These are phyloP conservation scores for Antheraea assamensis DNA, from an alignment of 2,888 invertebrate genomes.

Conservation along the genomic window DNA sequence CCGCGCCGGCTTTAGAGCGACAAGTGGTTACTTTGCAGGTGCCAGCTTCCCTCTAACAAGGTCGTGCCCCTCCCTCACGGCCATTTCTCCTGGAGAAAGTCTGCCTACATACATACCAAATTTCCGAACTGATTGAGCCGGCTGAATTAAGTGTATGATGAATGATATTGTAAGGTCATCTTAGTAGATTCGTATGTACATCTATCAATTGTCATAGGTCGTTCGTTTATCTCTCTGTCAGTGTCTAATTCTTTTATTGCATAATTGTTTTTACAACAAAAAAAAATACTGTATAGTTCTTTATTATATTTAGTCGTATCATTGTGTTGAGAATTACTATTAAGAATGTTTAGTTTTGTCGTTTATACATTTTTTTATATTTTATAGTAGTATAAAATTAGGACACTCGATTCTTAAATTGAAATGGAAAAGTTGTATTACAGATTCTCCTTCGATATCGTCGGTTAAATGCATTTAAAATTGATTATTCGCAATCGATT, in stretches of 20 bases:
- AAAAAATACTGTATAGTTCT: neutral
- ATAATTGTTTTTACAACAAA: neutral
- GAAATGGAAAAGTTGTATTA: neutral
- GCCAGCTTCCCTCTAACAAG: slow-evolving; percentile 80
- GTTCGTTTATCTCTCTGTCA: slow-evolving; percentile 6
- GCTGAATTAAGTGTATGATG: slow-evolving; percentile 59
- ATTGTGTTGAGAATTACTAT: neutral
- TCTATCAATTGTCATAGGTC: slow-evolving; percentile 14
- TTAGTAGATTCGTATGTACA: slow-evolving; percentile 6
- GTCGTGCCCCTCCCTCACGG: slow-evolving; percentile 70
- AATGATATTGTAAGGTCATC: slow-evolving; percentile 45
- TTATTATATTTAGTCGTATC: neutral
- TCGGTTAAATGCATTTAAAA: neutral
- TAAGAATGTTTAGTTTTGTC: neutral
- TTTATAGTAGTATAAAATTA: neutral
- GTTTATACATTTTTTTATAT: too few relatives aligned
- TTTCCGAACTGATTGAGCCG: slow-evolving; percentile 76
- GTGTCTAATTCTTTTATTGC: slow-evolving; percentile 7
- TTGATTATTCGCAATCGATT: neutral
- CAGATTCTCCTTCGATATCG: neutral
- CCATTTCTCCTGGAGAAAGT: slow-evolving; percentile 80
- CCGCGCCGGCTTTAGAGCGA: slow-evolving; percentile 68
- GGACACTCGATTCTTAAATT: neutral
- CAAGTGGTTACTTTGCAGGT: slow-evolving; percentile 77
- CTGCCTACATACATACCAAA: slow-evolving; percentile 82